Evolutionary conservation across 35 echinoderm and acorn worm species (phyloP), one percentile per base, ranked within the genome.

Genomic region (Acanthaster planci): DNA sequence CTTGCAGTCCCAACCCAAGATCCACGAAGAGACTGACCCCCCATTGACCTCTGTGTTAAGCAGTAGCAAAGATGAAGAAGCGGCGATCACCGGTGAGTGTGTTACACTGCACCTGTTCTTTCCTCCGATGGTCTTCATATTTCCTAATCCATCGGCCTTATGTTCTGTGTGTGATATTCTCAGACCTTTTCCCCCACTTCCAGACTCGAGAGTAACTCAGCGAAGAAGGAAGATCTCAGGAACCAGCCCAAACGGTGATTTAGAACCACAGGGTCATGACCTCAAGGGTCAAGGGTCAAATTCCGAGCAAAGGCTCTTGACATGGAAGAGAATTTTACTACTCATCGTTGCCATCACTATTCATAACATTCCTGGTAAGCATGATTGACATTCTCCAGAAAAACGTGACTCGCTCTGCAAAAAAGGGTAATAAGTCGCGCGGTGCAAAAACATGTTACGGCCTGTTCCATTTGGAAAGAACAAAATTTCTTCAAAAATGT

Each of bases 271-370:
- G 22, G 38, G 21, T 38, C 82, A 37, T 37, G 34, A 56, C 51
- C 84, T 34, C 67, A 22, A 6, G 40, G 75, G 17, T 72, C 67
- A 86, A 38, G 64, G 56, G 40, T 58, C 77, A 21, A 40, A 47
- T 47, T 47, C 39, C 7, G 77, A 90, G 16, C 80, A 84, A 54
- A 80, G 86, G 15, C 60, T 80, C 38, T 39, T 91, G 19, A 93
- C 85, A 54, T 97, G 95, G 95, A 97, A 93, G 40, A 87, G 95
- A 68, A 97, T 97, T 76, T 77, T 94, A 30, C 75, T 99, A 40
- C 86, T 99, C 17, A 94, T 99, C 59, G 76, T 99, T 37, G 96
- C 96, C 21, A 99, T 99, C n/a, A 99, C 96, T 26, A 87, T 99
- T 34, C 96, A 99, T 84, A 99, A 99, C 80, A 99, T 99, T 82